phyloP scores from a whole-genome alignment of 2,888 invertebrate genomes.

The Agrochola litura region DNA sequence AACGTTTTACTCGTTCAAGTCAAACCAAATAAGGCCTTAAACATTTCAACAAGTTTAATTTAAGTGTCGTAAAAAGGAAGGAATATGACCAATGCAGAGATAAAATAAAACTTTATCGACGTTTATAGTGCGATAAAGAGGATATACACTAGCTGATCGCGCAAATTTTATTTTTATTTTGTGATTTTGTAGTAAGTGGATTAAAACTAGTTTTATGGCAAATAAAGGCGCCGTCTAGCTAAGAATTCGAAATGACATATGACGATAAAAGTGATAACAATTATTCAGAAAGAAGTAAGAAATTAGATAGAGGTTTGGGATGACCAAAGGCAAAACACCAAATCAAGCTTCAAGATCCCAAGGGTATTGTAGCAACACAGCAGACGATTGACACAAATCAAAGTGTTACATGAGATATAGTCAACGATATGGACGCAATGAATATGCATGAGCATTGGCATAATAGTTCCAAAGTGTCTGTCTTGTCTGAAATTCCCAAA shows the following conservation, averaged over 20 bases:
- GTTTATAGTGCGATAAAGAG: constrained; percentile 50
- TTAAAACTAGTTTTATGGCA: constrained; percentile 3
- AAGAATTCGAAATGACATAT: not conserved
- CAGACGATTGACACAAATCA: constrained; percentile 1
- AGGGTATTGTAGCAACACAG: not conserved
- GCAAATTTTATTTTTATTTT: constrained; percentile 19
- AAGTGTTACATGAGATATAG: not conserved
- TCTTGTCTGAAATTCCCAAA: constrained; percentile 20
- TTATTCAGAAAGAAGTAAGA: not conserved
- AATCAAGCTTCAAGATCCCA: not conserved
- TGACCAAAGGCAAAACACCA: not conserved
- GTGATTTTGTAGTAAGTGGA: not conserved
- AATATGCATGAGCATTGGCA: constrained; percentile 24
- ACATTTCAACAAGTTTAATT: constrained; percentile 68
- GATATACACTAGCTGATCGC: constrained; percentile 26
- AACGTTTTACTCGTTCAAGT: constrained; percentile 39
- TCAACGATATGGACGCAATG: constrained; percentile 13
- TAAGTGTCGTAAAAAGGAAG: constrained; percentile 65
- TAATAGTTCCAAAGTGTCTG: constrained; percentile 16
- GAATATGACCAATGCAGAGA: constrained; percentile 63
- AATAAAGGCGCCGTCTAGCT: not conserved
- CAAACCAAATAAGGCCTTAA: constrained; percentile 50
- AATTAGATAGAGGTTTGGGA: not conserved
- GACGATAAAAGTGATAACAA: not conserved
- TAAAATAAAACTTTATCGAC: constrained; percentile 72